Conservation (phyloP, 2,888 invertebrate species). For the Ennomos fuscantarius region DNA sequence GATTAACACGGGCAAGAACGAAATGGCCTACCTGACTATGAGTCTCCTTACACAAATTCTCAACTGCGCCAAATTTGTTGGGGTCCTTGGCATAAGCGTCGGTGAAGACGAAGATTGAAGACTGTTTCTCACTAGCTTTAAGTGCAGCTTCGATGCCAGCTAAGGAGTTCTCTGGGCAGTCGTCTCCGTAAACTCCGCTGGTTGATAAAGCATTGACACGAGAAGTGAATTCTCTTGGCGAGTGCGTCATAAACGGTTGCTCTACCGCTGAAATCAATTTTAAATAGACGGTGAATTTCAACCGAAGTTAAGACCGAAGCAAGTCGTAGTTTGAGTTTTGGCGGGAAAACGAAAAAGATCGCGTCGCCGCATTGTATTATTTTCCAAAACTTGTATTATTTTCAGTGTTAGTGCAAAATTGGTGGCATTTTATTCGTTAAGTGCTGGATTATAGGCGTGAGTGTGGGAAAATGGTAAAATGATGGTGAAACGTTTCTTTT, state of each 20-base stretch:
- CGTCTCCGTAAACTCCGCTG: slow-evolving; percentile 42
- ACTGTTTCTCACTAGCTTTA: slow-evolving; percentile 46
- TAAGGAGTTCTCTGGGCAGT: slow-evolving; percentile 65
- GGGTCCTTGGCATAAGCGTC: slow-evolving; percentile 62
- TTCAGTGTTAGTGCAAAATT: too few relatives aligned
- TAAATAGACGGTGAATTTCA: too few relatives aligned
- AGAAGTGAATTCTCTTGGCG: slow-evolving; percentile 35
- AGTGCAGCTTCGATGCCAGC: slow-evolving; percentile 61
- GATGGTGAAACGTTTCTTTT: too few relatives aligned
- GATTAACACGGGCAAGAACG: too few relatives aligned
- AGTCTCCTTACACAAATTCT: slow-evolving; percentile 46
- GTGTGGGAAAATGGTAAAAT: too few relatives aligned
- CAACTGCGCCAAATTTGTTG: slow-evolving; percentile 38
- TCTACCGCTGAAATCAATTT: slow-evolving; percentile 44
- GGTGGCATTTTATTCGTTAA: too few relatives aligned
- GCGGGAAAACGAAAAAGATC: too few relatives aligned
- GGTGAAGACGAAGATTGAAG: slow-evolving; percentile 64
- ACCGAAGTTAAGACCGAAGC: too few relatives aligned
- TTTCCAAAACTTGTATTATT: too few relatives aligned
- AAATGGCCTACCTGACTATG: slow-evolving; percentile 47
- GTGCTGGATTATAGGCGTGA: too few relatives aligned
- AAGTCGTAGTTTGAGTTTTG: too few relatives aligned
- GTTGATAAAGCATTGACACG: slow-evolving; percentile 41
- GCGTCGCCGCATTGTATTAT: too few relatives aligned
- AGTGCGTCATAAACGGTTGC: slow-evolving; percentile 30